These are phyloP conservation scores for Anthopleura xanthogrammica DNA, from an alignment of 92 coral and sea anemone species.

Conservation along the genomic window DNA sequence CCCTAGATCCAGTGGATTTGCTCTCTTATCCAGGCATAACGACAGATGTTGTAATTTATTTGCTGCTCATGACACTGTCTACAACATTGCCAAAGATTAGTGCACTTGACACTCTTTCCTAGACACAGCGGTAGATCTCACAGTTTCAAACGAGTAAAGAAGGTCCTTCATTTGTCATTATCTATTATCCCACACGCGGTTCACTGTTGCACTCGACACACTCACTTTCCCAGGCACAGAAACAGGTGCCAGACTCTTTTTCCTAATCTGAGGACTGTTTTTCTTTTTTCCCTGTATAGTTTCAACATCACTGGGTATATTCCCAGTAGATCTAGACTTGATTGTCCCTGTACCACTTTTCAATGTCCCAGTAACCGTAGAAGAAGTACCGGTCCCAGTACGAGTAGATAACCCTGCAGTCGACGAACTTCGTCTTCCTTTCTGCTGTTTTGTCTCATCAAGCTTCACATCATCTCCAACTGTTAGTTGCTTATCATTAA, in stretches of 20 bases:
- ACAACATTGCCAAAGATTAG: no score
- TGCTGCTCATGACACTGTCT: no score
- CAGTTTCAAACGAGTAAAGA: neutral
- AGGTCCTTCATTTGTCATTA: neutral
- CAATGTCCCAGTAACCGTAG: constrained; percentile 47
- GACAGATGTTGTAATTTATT: no score
- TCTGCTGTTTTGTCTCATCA: constrained; percentile 52
- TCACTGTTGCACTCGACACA: constrained; percentile 7
- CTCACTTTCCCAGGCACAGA: constrained; percentile 17
- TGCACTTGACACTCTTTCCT: no score
- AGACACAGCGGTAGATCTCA: neutral
- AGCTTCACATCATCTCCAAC: constrained; percentile 83
- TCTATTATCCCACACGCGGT: neutral
- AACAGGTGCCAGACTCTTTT: constrained; percentile 27
- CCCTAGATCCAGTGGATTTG: no score
- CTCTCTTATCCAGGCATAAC: no score
- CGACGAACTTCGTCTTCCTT: constrained; percentile 36
- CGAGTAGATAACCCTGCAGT: constrained; percentile 20
- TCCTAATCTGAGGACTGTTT: constrained; percentile 20
- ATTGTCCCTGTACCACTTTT: constrained; percentile 38
- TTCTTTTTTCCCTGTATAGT: constrained; percentile 12
- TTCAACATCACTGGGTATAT: constrained; percentile 37
- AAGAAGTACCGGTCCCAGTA: constrained; percentile 27
- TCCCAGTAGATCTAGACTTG: constrained; percentile 40
- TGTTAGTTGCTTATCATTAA: constrained; percentile 62